Evolutionary conservation across 2,888 invertebrate species (phyloP).

Genomic region (Drepana falcataria): DNA sequence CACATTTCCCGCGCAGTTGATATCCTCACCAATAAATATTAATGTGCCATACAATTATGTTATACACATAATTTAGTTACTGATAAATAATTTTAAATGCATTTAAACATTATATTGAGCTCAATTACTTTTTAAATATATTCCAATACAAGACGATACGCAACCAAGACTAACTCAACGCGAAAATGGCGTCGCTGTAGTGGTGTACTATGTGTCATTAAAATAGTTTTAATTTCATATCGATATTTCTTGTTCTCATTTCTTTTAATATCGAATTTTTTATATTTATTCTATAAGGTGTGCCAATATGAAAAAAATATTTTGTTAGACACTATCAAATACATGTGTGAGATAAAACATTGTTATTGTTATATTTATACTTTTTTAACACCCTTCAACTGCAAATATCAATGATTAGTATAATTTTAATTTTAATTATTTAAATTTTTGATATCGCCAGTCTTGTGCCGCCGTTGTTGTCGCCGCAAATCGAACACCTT

Average conservation of each 20-base stretch:
- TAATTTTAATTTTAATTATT: too few species aligned
- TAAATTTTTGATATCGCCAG: too few species aligned
- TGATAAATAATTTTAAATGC: slow-evolving; percentile 10
- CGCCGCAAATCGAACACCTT: too few species aligned
- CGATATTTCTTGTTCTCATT: slow-evolving; percentile 3
- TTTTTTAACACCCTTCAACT: too few species aligned
- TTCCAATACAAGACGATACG: slow-evolving; percentile 28
- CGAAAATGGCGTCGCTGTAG: slow-evolving; percentile 65
- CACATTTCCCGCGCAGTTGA: slow-evolving; percentile 76
- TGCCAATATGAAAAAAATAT: too few species aligned
- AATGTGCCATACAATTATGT: slow-evolving; percentile 18
- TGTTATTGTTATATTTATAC: too few species aligned
- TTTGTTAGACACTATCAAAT: too few species aligned
- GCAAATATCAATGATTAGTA: too few species aligned
- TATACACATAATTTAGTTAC: slow-evolving; percentile 16
- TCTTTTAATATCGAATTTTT: neutral
- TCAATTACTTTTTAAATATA: slow-evolving; percentile 26
- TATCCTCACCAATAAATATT: slow-evolving; percentile 26
- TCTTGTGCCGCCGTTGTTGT: too few species aligned
- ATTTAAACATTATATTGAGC: slow-evolving; percentile 7
- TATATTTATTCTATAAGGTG: too few species aligned
- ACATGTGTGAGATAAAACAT: too few species aligned
- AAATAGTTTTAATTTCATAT: slow-evolving; percentile 3
- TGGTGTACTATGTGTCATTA: slow-evolving; percentile 25
- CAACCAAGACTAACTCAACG: slow-evolving; percentile 37